Percentiles rank a stretch among this genome's conserved stretches.
Evolutionary conservation across 2,113 vertebrate genomes (phyloP).

Genomic region (Macquaria ambigua): DNA sequence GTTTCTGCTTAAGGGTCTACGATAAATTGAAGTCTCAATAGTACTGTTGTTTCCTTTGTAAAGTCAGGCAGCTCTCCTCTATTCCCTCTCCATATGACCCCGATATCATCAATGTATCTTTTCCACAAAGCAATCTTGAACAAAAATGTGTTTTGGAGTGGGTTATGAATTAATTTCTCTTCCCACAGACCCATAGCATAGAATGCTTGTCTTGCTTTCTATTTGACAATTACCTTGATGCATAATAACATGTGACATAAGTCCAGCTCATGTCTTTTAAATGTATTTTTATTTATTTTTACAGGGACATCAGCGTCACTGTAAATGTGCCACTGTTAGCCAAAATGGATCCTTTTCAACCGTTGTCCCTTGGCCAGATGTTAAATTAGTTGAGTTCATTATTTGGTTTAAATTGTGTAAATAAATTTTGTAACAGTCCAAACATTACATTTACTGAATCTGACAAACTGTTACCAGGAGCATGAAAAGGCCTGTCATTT

Average conservation of each 20-base stretch:
- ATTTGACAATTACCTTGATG: not conserved
- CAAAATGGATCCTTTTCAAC: not conserved
- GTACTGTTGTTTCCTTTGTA: no score
- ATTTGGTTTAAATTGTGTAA: not conserved
- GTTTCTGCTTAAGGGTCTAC: no score
- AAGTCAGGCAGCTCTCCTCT: no score
- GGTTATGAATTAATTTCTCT: no score
- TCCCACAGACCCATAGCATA: no score
- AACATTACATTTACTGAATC: not conserved
- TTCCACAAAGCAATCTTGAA: no score
- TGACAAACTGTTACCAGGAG: not conserved
- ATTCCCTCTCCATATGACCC: no score
- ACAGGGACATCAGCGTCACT: not conserved
- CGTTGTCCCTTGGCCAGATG: not conserved
- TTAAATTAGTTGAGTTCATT: not conserved
- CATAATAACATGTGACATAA: not conserved
- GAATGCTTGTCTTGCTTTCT: no score
- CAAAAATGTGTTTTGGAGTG: no score
- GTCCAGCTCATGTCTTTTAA: not conserved
- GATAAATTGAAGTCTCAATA: no score
- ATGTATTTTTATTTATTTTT: not conserved
- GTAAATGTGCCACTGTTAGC: not conserved
- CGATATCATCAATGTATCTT: no score
- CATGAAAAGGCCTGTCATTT: slow-evolving; percentile 8
- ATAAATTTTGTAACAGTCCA: not conserved